These are phyloP conservation scores for Sinocyclocheilus maitianheensis DNA, from an alignment of 2,113 vertebrate species.

Conservation along the genomic window DNA sequence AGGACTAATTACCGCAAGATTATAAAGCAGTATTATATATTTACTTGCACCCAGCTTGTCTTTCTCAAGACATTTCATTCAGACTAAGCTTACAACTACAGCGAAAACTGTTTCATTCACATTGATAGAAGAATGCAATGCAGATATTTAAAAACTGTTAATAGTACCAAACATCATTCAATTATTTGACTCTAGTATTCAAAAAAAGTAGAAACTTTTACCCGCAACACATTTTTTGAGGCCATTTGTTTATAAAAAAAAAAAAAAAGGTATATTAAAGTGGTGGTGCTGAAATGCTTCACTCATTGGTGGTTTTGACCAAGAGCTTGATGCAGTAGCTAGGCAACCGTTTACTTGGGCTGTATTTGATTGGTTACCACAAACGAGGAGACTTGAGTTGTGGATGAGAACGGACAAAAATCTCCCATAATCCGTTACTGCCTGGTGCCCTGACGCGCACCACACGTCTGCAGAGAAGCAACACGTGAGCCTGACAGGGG, in stretches of 20 bases:
- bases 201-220: no score
- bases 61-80: neutral
- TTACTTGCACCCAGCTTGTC: neutral
- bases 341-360: conserved; percentile 55
- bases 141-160: neutral
- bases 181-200: neutral
- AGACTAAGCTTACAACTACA: neutral
- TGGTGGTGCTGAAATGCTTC: conserved; percentile 46
- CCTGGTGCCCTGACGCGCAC: conserved; percentile 36
- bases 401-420: conserved; percentile 37
- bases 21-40: neutral
- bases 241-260: neutral
- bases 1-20: neutral
- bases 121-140: neutral
- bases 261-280: neutral
- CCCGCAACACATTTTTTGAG: neutral
- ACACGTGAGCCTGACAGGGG: conserved; percentile 42
- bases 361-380: conserved; percentile 46
- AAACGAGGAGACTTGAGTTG: conserved; percentile 42
- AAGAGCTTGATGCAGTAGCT: conserved; percentile 58
- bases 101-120: neutral
- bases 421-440: conserved; percentile 47
- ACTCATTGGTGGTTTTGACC: conserved; percentile 51
- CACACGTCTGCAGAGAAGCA: conserved; percentile 26
- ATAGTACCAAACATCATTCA: neutral